Percentiles rank a stretch among this genome's conserved stretches.
Evolutionary conservation across 1,140 invertebrate genomes (phyloP).

Genomic region (Wasmannia auropunctata): DNA sequence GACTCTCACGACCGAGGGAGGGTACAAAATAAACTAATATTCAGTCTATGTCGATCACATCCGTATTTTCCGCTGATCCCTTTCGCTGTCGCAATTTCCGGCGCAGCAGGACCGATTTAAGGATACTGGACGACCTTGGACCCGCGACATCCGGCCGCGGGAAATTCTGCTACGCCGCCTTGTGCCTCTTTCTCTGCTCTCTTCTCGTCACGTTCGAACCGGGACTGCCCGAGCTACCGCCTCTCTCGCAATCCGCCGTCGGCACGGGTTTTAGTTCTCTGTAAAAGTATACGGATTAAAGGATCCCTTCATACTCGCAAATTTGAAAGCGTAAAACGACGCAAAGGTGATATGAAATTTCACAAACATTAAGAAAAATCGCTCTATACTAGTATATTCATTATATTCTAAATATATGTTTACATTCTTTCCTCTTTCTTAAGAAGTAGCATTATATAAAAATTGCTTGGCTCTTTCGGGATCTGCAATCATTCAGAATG

Average conservation of each 20-base stretch:
- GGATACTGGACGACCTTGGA: slow-evolving; percentile 78
- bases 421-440: neutral
- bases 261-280: slow-evolving; percentile 87
- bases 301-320: neutral
- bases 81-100: slow-evolving; percentile 78
- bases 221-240: slow-evolving; percentile 60
- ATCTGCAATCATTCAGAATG: neutral
- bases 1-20: neutral
- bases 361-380: neutral
- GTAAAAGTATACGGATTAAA: slow-evolving; percentile 53
- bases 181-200: slow-evolving; percentile 87
- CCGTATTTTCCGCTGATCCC: slow-evolving; percentile 77
- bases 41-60: slow-evolving; percentile 72
- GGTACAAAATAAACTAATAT: slow-evolving; percentile 62
- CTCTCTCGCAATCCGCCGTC: slow-evolving; percentile 81
- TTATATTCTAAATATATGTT: neutral
- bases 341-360: neutral
- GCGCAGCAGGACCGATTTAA: slow-evolving; percentile 81
- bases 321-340: neutral
- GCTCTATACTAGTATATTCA: neutral
- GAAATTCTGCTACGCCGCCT: slow-evolving; percentile 85
- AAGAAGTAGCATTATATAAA: neutral
- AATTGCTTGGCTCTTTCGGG: neutral
- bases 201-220: slow-evolving; percentile 78
- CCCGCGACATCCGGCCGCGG: slow-evolving; percentile 83